Evolutionary conservation across 2,113 vertebrate species (phyloP).

Genomic region (Dasyprocta punctata): DNA sequence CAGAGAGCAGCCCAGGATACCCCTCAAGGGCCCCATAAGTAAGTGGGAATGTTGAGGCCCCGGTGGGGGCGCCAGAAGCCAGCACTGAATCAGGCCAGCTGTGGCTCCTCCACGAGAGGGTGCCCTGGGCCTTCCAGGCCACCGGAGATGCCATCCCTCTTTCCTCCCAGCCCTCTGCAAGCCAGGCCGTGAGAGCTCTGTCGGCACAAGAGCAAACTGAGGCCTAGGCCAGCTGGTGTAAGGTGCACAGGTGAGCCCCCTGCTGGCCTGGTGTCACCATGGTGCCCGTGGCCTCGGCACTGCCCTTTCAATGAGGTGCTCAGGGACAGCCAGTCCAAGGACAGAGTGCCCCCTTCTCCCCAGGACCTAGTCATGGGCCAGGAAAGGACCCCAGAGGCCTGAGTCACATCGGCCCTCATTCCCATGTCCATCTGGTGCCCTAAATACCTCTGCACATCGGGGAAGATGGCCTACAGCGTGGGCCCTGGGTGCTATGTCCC

Average conservation of each 20-base stretch:
- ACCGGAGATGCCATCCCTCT: neutral
- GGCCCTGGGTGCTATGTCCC: neutral
- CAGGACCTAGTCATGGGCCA: neutral
- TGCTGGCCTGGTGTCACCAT: neutral
- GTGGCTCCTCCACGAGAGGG: neutral
- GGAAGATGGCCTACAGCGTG: neutral
- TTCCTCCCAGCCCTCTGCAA: neutral
- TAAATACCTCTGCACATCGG: conserved; percentile 7
- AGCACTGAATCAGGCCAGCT: too few relatives aligned
- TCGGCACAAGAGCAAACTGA: neutral
- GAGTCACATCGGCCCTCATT: neutral
- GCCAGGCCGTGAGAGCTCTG: neutral
- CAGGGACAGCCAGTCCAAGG: neutral
- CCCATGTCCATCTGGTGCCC: neutral
- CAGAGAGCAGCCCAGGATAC: neutral
- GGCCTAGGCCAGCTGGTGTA: neutral
- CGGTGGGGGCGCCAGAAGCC: neutral
- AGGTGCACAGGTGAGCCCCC: neutral
- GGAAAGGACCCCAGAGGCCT: neutral
- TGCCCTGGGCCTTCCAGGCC: neutral
- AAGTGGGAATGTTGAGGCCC: neutral
- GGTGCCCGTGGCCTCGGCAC: neutral
- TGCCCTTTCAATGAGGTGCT: neutral
- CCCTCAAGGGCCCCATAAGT: neutral
- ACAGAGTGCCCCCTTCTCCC: neutral